Evolutionary conservation across 2,888 invertebrate species (phyloP), one percentile per base, ranked within the genome.

Genomic region (Apamea epomidion): DNA sequence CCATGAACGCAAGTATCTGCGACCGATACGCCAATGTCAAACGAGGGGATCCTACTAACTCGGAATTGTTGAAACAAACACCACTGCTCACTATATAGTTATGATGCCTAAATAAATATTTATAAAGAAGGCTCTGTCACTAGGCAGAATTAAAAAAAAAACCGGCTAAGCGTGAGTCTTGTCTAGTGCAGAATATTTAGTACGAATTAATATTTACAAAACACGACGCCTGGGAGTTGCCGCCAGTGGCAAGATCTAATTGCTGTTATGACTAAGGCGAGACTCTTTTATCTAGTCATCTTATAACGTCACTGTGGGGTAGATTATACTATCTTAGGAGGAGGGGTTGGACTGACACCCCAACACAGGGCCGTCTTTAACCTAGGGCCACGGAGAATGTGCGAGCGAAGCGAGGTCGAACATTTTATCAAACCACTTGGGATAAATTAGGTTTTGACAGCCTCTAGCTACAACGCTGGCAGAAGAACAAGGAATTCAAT

Each of bases 41-140:
- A 70, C 45, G 80, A 32, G 68, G 54, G 69, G 76, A 76, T 78
- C 72, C 67, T 68, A 86, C 81, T 87, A 84, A 85, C 80, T 58
- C 68, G 42, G 77, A 84, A 68, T 74, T 60, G 80, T 69, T 69
- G 79, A 75, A 69, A 75, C 78, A 74, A 80, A 82, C 74, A 76
- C 78, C 67, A 77, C 75, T 67, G 73, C 80, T 84, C 77, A 74
- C 73, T 78, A 80, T 71, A 83, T 79, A 86, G 83, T 83, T 79
- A 76, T 60, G 62, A 76, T 64, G 48, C 42, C 18, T 74, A 74
- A 67, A 85, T 76, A 81, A 78, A 76, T 86, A 81, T 81, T 78
- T 84, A 78, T 84, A 45, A 62, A 71, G 48, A 64, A 77, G 78
- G 72, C 65, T 68, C 70, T 68, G 60, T 70, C 70, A 70, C 69